phyloP scores from a whole-genome alignment of 2,113 vertebrate genomes.

The Astur gentilis region DNA sequence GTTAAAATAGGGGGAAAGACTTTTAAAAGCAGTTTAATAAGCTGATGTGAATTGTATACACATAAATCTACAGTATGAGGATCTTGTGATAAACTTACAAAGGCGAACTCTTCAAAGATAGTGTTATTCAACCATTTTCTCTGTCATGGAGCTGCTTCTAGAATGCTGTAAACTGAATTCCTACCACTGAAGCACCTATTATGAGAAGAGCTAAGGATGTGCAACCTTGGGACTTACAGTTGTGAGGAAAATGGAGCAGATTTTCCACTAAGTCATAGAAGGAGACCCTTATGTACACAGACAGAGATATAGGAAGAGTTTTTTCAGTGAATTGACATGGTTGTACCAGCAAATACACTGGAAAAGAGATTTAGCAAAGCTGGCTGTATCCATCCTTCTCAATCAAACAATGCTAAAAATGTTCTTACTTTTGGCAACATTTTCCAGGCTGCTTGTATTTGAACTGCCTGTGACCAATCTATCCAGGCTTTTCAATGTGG shows the following conservation, averaged over 20 bases:
- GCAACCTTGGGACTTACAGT: background rate
- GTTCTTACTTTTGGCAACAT: background rate
- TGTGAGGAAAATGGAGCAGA: background rate
- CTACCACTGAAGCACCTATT: background rate
- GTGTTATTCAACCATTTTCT: background rate
- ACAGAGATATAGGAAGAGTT: background rate
- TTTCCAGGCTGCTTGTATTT: background rate
- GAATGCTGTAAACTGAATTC: background rate
- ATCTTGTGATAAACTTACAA: background rate
- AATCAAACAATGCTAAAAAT: background rate
- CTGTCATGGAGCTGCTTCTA: background rate
- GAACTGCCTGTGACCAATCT: background rate
- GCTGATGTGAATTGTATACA: background rate
- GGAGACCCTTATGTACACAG: background rate
- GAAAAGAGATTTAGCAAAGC: background rate
- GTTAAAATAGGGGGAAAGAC: background rate
- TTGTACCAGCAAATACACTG: background rate
- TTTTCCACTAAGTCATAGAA: background rate
- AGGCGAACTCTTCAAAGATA: background rate
- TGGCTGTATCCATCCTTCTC: background rate
- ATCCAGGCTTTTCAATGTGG: background rate
- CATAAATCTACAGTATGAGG: background rate
- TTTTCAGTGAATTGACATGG: background rate
- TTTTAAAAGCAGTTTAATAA: background rate
- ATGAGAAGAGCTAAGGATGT: background rate